These are phyloP conservation scores for Hipparchia semele DNA, from an alignment of 2,888 invertebrate species.

Conservation along the genomic window DNA sequence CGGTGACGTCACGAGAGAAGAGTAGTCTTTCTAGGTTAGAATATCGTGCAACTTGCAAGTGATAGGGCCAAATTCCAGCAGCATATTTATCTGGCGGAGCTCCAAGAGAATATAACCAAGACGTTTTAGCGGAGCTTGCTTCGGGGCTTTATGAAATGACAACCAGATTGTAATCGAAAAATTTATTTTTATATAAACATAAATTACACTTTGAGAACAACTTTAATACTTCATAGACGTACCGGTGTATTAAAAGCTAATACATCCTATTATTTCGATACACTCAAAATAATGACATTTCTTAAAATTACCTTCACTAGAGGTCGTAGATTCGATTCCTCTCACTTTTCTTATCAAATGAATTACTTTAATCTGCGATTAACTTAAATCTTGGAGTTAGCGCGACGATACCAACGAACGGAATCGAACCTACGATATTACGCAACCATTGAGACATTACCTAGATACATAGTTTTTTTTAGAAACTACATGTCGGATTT, in stretches of 20 bases:
- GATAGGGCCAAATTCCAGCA: no score
- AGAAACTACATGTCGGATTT: no score
- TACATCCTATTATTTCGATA: neutral
- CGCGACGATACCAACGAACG: neutral
- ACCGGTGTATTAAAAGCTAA: slow-evolving; percentile 1
- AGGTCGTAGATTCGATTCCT: slow-evolving; percentile 9
- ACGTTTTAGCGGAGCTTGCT: no score
- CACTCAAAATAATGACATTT: neutral
- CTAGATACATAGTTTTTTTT: no score
- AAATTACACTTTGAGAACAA: slow-evolving; percentile 19
- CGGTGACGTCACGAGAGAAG: no score
- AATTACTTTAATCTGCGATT: neutral
- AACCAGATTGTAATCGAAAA: neutral
- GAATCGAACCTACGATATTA: neutral
- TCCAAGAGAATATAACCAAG: no score
- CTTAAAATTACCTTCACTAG: neutral
- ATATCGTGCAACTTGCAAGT: no score
- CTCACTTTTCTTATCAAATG: neutral
- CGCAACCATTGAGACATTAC: neutral
- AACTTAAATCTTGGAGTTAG: neutral
- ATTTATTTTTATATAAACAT: slow-evolving; percentile 11
- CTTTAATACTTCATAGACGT: slow-evolving; percentile 18
- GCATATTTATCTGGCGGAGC: no score
- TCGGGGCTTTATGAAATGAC: neutral
- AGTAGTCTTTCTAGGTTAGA: no score